Evolutionary conservation across 2,113 vertebrate genomes (phyloP).

Genomic region (Oreocharis arfaki): DNA sequence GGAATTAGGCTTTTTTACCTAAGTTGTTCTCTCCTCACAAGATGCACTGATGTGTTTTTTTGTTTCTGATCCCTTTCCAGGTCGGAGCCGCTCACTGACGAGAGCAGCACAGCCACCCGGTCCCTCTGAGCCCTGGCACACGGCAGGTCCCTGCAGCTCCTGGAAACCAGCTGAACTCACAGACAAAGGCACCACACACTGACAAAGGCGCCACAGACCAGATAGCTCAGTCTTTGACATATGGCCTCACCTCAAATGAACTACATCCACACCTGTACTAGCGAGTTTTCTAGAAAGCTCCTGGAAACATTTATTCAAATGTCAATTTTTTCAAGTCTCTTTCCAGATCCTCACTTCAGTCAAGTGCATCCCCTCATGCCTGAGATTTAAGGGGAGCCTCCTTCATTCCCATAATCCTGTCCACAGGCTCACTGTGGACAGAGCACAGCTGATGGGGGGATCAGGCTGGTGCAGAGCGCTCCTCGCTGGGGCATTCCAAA

Average conservation of each 20-base stretch:
- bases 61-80: background rate
- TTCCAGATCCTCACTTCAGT: background rate
- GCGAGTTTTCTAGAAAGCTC: background rate
- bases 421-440: background rate
- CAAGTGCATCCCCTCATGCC: background rate
- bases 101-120: accelerated
- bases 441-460: background rate
- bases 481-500: background rate
- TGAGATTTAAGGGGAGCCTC: background rate
- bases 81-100: accelerated
- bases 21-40: background rate
- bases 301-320: background rate
- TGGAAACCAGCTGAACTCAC: background rate
- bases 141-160: background rate
- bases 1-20: background rate
- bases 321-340: background rate
- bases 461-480: background rate
- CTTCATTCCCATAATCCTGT: background rate
- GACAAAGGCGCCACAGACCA: background rate
- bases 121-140: accelerated
- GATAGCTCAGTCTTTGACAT: background rate
- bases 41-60: background rate
- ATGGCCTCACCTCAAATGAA: accelerated
- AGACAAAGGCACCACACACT: background rate
- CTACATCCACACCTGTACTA: background rate